Conservation (phyloP, 2,888 invertebrate species). For the Masnerella sp. region DNA sequence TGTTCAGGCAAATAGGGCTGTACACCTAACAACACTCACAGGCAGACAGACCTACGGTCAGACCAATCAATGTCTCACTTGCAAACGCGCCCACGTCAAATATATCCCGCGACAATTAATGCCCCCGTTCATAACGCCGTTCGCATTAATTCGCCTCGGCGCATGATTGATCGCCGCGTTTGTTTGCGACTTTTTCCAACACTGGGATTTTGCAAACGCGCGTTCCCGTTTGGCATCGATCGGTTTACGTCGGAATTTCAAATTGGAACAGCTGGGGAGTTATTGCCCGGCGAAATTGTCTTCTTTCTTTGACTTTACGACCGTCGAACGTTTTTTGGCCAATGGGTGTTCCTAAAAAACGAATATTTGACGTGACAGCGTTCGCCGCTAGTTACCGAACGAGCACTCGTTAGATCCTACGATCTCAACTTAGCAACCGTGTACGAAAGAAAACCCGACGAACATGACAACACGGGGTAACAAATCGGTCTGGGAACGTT, state of each 20-base stretch:
- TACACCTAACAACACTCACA: slow-evolving; percentile 66
- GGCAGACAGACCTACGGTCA: slow-evolving; percentile 65
- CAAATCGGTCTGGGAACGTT: slow-evolving; percentile 59
- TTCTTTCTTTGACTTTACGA: no score
- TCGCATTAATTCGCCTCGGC: slow-evolving; percentile 37
- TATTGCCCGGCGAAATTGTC: no score
- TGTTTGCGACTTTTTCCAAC: slow-evolving; percentile 24
- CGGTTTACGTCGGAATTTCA: not conserved
- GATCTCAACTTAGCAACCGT: slow-evolving; percentile 62
- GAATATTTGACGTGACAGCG: slow-evolving; percentile 57
- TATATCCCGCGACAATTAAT: slow-evolving; percentile 49
- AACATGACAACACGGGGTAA: slow-evolving; percentile 61
- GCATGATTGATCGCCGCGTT: slow-evolving; percentile 22
- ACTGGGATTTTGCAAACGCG: no score
- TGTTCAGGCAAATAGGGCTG: slow-evolving; percentile 62
- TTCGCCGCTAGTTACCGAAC: slow-evolving; percentile 54
- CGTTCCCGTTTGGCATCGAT: slow-evolving; percentile 5
- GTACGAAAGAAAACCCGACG: slow-evolving; percentile 59
- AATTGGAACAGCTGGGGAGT: not conserved
- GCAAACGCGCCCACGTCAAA: slow-evolving; percentile 60
- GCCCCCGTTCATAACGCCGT: slow-evolving; percentile 28
- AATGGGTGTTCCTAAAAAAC: not conserved
- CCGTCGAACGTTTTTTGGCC: no score
- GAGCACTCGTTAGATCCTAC: slow-evolving; percentile 61
- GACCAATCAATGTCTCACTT: slow-evolving; percentile 62